These are phyloP conservation scores for Neodiprion pinetum DNA, from an alignment of 1,140 invertebrate genomes.

Conservation along the genomic window DNA sequence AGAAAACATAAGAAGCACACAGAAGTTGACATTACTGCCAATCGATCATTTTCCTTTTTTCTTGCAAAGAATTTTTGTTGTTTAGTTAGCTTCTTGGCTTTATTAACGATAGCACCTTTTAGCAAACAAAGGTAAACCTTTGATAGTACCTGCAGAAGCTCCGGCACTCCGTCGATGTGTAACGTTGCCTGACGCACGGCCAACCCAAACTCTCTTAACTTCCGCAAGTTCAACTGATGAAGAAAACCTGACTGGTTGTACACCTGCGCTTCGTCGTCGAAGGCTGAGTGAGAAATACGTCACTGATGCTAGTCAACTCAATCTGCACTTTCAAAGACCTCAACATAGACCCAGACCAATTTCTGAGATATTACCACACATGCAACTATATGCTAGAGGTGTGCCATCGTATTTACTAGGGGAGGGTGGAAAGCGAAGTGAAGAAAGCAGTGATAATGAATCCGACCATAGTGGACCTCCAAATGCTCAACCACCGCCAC, in stretches of 20 bases:
- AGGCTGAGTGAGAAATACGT: slow-evolving; percentile 77
- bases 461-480: slow-evolving; percentile 57
- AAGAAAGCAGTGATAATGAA: slow-evolving; percentile 62
- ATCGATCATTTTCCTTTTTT: slow-evolving; percentile 19
- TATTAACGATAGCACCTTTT: slow-evolving; percentile 52
- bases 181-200: slow-evolving; percentile 56
- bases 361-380: slow-evolving; percentile 43
- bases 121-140: slow-evolving; percentile 47
- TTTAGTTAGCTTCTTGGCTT: slow-evolving; percentile 29
- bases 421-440: slow-evolving; percentile 49
- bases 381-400: slow-evolving; percentile 50
- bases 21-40: background rate
- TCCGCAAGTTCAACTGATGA: slow-evolving; percentile 58
- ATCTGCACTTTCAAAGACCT: slow-evolving; percentile 75
- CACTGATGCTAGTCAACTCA: slow-evolving; percentile 75
- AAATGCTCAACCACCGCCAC: slow-evolving; percentile 50
- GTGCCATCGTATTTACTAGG: slow-evolving; percentile 63
- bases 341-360: slow-evolving; percentile 55
- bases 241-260: slow-evolving; percentile 61
- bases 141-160: slow-evolving; percentile 42
- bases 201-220: slow-evolving; percentile 45
- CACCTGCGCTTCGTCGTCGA: slow-evolving; percentile 73
- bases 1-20: background rate
- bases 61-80: slow-evolving; percentile 16
- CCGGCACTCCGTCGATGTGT: slow-evolving; percentile 52